These are phyloP conservation scores for Elanoides forficatus DNA, from an alignment of 2,113 vertebrate species.

Conservation along the genomic window DNA sequence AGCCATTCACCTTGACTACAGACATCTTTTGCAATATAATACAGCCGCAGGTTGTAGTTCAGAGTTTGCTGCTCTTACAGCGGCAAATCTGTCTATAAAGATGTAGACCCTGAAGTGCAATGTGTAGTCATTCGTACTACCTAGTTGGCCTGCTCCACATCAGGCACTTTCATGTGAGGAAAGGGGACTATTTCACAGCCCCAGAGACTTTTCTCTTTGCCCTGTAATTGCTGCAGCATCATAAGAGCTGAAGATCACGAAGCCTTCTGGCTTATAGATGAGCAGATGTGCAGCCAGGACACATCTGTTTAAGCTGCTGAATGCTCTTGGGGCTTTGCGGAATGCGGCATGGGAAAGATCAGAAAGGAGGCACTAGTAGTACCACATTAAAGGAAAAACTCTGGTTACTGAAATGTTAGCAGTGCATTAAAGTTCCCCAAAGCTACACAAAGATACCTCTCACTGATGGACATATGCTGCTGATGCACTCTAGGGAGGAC, in stretches of 20 bases:
- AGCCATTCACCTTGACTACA: rapidly evolving
- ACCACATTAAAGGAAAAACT: neutral
- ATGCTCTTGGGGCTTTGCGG: neutral
- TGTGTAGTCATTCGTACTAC: neutral
- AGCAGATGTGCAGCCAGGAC: neutral
- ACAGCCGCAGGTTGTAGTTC: neutral
- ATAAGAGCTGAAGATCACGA: rapidly evolving
- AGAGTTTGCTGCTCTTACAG: neutral
- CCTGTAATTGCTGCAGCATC: neutral
- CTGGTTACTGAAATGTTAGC: neutral
- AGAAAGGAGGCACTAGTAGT: neutral
- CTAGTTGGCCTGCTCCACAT: neutral
- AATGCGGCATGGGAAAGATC: neutral
- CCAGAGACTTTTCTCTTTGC: neutral
- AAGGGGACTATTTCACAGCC: neutral
- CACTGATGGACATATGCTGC: neutral
- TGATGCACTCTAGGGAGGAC: neutral
- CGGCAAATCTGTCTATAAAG: neutral
- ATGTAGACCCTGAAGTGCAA: neutral
- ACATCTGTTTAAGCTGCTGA: neutral
- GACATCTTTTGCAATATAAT: neutral
- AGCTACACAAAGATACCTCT: neutral
- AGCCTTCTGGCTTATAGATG: neutral
- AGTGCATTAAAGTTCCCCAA: neutral
- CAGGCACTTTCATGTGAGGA: neutral